Evolutionary conservation across 2,888 invertebrate genomes (phyloP).

Genomic region (Stegana nigrithorax): DNA sequence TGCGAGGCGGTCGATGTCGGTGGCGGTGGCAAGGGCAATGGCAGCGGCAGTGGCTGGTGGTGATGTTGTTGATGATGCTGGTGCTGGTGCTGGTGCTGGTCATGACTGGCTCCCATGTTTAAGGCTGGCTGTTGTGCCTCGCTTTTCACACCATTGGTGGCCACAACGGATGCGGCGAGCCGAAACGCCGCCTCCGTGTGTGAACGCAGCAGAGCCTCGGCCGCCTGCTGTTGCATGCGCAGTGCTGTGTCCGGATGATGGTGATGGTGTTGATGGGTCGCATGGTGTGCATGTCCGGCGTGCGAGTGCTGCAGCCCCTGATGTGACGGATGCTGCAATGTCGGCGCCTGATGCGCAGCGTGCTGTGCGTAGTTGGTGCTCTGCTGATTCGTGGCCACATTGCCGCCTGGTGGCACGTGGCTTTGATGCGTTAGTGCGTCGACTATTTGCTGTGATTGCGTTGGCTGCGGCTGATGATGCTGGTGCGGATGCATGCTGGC

Average conservation of each 20-base stretch:
- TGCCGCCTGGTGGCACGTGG: background rate
- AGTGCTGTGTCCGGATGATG: conserved; percentile 69
- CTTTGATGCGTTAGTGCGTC: no score
- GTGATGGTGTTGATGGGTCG: conserved; percentile 33
- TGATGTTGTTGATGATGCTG: no score
- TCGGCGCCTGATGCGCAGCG: conserved; percentile 28
- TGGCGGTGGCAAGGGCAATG: conserved; percentile 1
- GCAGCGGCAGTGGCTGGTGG: no score
- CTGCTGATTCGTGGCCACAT: conserved; percentile 31
- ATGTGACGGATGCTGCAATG: conserved; percentile 24
- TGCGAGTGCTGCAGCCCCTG: conserved; percentile 56
- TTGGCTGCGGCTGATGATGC: conserved; percentile 39
- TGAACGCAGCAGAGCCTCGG: conserved; percentile 83
- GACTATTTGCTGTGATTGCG: conserved; percentile 13
- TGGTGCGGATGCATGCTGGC: conserved; percentile 44
- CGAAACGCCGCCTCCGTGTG: conserved; percentile 88
- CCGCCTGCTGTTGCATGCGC: conserved; percentile 84
- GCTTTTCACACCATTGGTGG: conserved; percentile 59
- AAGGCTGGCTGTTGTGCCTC: conserved; percentile 7
- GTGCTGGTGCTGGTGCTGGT: conserved; percentile 38
- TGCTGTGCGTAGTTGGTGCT: conserved; percentile 42
- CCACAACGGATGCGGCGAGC: conserved; percentile 82
- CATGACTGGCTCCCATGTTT: background rate
- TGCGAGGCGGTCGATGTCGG: conserved; percentile 25
- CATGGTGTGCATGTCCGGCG: conserved; percentile 36